Conservation (phyloP, 2,797 vertebrate species). For the Dryobates pubescens region DNA sequence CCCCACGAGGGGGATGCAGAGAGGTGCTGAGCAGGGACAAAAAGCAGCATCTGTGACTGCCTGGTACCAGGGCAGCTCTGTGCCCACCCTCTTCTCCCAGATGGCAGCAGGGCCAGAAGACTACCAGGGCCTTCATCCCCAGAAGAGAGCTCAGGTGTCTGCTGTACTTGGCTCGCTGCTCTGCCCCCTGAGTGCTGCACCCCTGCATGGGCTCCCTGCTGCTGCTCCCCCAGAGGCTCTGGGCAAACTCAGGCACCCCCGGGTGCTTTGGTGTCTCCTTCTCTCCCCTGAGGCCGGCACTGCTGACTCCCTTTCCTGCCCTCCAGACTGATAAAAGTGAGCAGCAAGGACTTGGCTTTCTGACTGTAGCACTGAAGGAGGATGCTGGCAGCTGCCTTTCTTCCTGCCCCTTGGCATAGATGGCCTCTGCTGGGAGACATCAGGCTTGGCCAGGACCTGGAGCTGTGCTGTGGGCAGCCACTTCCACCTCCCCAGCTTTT, state of each 20-base stretch:
- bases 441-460: neutral
- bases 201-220: rapidly evolving
- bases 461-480: neutral
- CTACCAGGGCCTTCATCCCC: neutral
- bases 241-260: neutral
- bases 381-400: neutral
- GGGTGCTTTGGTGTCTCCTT: neutral
- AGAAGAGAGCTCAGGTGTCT: neutral
- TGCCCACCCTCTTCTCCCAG: neutral
- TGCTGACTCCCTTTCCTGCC: neutral
- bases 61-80: neutral
- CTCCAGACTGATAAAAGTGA: neutral
- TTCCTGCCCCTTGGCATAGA: neutral
- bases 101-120: neutral
- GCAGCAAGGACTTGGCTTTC: neutral
- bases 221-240: neutral
- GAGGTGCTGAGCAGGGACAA: neutral
- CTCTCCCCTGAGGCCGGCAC: neutral
- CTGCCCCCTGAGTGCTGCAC: neutral
- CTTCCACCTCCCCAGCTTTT: neutral
- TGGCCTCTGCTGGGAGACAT: neutral
- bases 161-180: rapidly evolving
- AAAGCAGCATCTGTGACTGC: neutral
- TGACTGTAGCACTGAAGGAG: neutral
- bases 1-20: neutral